These are phyloP conservation scores for Poeciliopsis turneri DNA, from an alignment of 2,797 vertebrate genomes.

Conservation along the genomic window DNA sequence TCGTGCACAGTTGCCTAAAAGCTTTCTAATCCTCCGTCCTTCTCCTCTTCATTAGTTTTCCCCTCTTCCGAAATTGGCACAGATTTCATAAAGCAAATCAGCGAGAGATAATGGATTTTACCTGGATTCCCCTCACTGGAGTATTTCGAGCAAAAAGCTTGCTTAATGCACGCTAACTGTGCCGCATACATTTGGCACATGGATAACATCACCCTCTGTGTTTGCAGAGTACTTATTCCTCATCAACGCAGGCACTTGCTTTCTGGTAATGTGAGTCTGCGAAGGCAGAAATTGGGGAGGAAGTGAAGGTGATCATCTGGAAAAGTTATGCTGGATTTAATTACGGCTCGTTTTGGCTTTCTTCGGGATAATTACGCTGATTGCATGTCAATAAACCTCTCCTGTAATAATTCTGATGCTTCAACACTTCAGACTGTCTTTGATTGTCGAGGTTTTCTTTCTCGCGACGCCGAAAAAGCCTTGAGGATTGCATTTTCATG, in stretches of 20 bases:
- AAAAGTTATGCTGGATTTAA: slow-evolving; percentile 50
- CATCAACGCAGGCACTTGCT: slow-evolving; percentile 31
- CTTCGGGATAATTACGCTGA: slow-evolving; percentile 64
- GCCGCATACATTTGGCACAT: slow-evolving; percentile 19
- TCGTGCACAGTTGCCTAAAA: slow-evolving; percentile 20
- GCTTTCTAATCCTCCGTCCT: slow-evolving; percentile 19
- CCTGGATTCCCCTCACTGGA: slow-evolving; percentile 45
- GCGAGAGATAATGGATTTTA: slow-evolving; percentile 48
- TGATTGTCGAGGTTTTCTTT: slow-evolving; percentile 33
- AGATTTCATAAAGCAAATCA: slow-evolving; percentile 49
- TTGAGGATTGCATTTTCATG: slow-evolving; percentile 15
- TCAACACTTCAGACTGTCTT: slow-evolving; percentile 13
- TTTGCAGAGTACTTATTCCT: slow-evolving; percentile 40
- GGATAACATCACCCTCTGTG: slow-evolving; percentile 18
- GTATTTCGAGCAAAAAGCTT: slow-evolving; percentile 28
- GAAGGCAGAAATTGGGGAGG: slow-evolving; percentile 33
- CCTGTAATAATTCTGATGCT: slow-evolving; percentile 48
- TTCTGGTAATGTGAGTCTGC: slow-evolving; percentile 31
- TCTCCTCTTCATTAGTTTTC: slow-evolving; percentile 22
- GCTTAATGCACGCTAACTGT: slow-evolving; percentile 37
- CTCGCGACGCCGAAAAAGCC: slow-evolving; percentile 18
- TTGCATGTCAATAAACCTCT: slow-evolving; percentile 54
- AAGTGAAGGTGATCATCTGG: slow-evolving; percentile 54
- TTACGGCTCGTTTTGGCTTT: slow-evolving; percentile 52
- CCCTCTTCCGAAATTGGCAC: slow-evolving; percentile 30